Evolutionary conservation across 2,797 vertebrate species (phyloP).

Genomic region (Geotrypetes seraphini): DNA sequence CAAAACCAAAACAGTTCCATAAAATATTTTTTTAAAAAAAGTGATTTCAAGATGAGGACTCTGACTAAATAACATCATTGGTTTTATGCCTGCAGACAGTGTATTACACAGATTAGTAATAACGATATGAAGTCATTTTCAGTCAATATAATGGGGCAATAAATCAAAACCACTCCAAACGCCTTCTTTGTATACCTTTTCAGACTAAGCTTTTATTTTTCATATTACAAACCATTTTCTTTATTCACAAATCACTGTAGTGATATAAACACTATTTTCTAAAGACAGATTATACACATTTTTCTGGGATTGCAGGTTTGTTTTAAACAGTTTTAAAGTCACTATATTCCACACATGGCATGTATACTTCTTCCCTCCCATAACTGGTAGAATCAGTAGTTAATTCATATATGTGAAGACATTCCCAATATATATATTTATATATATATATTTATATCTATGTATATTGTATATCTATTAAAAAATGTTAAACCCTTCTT

Average conservation of each 20-base stretch:
- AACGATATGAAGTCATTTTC: fast-evolving
- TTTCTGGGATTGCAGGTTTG: slow-evolving; percentile 60
- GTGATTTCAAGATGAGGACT: neutral
- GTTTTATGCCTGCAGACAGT: neutral
- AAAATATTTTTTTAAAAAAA: too few relatives aligned
- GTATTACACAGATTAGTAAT: fast-evolving
- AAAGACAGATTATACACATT: slow-evolving; percentile 75
- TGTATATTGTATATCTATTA: too few relatives aligned
- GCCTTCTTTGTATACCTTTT: slow-evolving; percentile 46
- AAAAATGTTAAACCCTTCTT: slow-evolving; percentile 51
- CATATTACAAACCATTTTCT: slow-evolving; percentile 76
- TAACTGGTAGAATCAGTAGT: slow-evolving; percentile 67
- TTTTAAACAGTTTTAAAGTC: slow-evolving; percentile 59
- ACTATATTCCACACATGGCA: slow-evolving; percentile 67
- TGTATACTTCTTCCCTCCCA: slow-evolving; percentile 54
- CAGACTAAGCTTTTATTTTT: slow-evolving; percentile 75
- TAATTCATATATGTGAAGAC: slow-evolving; percentile 73
- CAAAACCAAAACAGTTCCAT: too few relatives aligned
- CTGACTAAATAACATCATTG: fast-evolving
- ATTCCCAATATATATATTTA: slow-evolving; percentile 67
- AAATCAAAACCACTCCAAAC: slow-evolving; percentile 36
- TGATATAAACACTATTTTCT: slow-evolving; percentile 78
- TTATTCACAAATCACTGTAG: slow-evolving; percentile 74
- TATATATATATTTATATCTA: too few relatives aligned
- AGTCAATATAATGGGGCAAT: neutral